A percentile compares a stretch with the other conserved stretches of the same genome.
Evolutionary conservation across 30 jellyfish, hydroid and myxozoan species (phyloP).

Genomic region (Aurelia sp.): DNA sequence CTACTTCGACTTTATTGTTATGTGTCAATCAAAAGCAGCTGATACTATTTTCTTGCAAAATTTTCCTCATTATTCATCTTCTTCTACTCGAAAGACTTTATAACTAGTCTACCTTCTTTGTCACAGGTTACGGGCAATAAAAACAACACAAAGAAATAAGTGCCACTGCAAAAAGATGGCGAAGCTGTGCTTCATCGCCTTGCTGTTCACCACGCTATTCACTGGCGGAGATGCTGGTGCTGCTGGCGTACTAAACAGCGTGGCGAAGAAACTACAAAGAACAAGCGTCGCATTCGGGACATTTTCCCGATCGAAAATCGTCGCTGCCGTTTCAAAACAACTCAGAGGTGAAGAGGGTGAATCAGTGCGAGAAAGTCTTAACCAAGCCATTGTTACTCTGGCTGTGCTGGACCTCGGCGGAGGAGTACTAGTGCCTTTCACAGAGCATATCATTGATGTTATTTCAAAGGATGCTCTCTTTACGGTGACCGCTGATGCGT

Average conservation of each 20-base stretch:
- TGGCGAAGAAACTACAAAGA: neutral
- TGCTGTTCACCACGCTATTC: no score
- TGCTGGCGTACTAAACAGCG: neutral
- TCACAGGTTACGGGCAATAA: no score
- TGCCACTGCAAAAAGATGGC: neutral
- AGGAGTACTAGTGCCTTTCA: constrained; percentile 27
- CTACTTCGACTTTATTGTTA: no score
- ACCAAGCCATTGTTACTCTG: constrained; percentile 25
- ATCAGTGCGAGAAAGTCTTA: constrained; percentile 7
- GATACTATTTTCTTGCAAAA: no score
- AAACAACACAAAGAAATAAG: no score
- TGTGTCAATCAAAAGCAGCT: no score
- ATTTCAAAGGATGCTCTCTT: constrained; percentile 2
- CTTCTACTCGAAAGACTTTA: no score
- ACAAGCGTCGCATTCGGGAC: constrained; percentile 5
- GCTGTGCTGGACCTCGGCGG: constrained; percentile 31
- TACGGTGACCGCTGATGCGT: constrained; percentile 20
- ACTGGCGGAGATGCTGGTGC: no score
- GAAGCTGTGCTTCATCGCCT: neutral
- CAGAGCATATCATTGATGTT: constrained; percentile 18
- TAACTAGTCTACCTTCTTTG: no score
- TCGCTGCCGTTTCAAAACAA: neutral
- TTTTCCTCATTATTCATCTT: no score
- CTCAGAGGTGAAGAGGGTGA: constrained; percentile 12
- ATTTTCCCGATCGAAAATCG: constrained; percentile 3